A percentile compares a stretch with the other conserved stretches of the same genome.
Evolutionary conservation across 2,113 vertebrate genomes (phyloP).

Genomic region (Piprites chloris): DNA sequence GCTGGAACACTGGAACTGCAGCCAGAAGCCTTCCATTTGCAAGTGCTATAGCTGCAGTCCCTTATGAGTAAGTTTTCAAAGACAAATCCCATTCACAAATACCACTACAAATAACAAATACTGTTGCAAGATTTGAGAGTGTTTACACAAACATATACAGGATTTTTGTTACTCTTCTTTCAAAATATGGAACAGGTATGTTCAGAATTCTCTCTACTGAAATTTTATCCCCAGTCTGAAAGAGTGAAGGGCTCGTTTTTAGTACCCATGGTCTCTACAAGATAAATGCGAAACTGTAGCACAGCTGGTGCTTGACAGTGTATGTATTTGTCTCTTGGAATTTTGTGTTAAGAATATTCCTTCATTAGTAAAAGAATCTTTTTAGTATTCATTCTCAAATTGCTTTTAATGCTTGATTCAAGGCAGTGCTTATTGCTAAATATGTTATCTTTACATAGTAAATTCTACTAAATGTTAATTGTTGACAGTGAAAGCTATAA

Average conservation of each 20-base stretch:
- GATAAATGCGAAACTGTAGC: slow-evolving; percentile 56
- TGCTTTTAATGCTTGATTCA: slow-evolving; percentile 58
- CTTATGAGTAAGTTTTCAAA: slow-evolving; percentile 38
- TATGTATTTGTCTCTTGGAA: slow-evolving; percentile 67
- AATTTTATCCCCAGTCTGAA: slow-evolving; percentile 54
- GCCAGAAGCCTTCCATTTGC: slow-evolving; percentile 19
- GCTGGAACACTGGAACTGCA: slow-evolving; percentile 28
- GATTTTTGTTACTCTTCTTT: neutral
- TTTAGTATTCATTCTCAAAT: slow-evolving; percentile 61
- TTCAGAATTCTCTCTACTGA: slow-evolving; percentile 58
- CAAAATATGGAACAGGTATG: neutral
- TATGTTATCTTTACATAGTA: neutral
- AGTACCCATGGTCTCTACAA: slow-evolving; percentile 51
- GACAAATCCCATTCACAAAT: slow-evolving; percentile 55
- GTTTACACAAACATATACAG: neutral
- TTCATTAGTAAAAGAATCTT: slow-evolving; percentile 62
- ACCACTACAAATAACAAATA: slow-evolving; percentile 55
- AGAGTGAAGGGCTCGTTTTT: slow-evolving; percentile 49
- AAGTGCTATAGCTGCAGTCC: slow-evolving; percentile 25
- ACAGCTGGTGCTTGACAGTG: slow-evolving; percentile 70
- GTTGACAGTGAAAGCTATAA: neutral
- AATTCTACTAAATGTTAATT: neutral
- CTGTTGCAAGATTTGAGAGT: neutral
- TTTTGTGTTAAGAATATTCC: slow-evolving; percentile 57
- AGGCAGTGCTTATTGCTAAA: slow-evolving; percentile 24